phyloP scores from a whole-genome alignment of 2,888 invertebrate species.

The Pristionchus entomophagus region DNA sequence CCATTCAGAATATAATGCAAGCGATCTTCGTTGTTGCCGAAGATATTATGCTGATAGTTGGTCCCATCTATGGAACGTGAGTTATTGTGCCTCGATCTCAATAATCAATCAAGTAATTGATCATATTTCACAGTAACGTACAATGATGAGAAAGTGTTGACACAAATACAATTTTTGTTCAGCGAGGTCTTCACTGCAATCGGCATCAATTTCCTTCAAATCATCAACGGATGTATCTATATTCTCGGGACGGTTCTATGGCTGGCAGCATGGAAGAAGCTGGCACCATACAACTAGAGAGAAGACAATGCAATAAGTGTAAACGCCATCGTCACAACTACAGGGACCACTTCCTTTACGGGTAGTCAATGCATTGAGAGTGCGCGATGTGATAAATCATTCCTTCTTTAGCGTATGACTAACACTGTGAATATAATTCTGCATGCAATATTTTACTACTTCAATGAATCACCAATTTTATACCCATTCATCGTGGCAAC shows the following conservation, averaged over 20 bases:
- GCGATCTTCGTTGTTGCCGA: not conserved
- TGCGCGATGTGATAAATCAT: not conserved
- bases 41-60: not conserved
- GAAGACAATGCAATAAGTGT: no score
- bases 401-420: not conserved
- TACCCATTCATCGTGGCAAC: no score
- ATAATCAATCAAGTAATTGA: no score
- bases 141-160: no score
- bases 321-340: no score
- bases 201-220: not conserved
- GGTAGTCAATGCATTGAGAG: not conserved
- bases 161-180: not conserved
- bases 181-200: not conserved
- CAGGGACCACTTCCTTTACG: no score
- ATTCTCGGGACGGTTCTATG: not conserved
- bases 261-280: constrained; percentile 1
- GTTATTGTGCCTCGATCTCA: no score
- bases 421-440: no score
- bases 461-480: no score
- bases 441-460: no score
- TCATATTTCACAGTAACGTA: no score
- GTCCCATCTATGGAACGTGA: not conserved
- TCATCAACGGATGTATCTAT: constrained; percentile 3
- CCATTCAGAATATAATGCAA: constrained; percentile 16
- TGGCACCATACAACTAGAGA: not conserved